Evolutionary conservation across 2,113 vertebrate species (phyloP).

Genomic region (Galemys pyrenaicus): DNA sequence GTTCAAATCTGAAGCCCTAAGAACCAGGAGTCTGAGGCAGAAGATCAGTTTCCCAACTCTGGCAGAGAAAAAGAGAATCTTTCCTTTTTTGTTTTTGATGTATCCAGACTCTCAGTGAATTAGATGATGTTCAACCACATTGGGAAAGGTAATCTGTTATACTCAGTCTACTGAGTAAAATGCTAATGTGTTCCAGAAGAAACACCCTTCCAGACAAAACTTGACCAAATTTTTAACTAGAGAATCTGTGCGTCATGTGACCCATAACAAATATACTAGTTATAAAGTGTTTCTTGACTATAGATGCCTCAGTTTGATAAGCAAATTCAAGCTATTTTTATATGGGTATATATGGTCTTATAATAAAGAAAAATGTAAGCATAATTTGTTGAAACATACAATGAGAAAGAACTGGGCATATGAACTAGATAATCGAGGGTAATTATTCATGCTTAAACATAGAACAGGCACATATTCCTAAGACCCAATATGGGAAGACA

Average conservation of each 20-base stretch:
- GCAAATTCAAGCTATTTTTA: background rate
- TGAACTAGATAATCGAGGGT: background rate
- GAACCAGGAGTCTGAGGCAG: background rate
- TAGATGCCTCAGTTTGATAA: background rate
- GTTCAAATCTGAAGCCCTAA: background rate
- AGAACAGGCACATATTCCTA: background rate
- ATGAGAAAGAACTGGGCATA: background rate
- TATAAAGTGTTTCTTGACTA: background rate
- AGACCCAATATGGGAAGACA: background rate
- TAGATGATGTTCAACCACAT: background rate
- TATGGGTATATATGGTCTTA: background rate
- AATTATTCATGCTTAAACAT: background rate
- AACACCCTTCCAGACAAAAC: background rate
- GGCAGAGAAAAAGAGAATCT: background rate
- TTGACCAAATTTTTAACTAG: background rate
- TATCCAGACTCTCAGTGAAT: background rate
- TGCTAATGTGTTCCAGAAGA: background rate
- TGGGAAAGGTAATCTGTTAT: background rate
- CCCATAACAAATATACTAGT: background rate
- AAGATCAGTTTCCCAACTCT: background rate
- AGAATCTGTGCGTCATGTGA: background rate
- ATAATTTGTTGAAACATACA: background rate
- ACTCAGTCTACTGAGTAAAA: background rate
- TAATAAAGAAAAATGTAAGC: background rate
- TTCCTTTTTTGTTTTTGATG: background rate